These are phyloP conservation scores for Phocides pigmalion DNA, from an alignment of 1,140 invertebrate genomes.

Conservation along the genomic window DNA sequence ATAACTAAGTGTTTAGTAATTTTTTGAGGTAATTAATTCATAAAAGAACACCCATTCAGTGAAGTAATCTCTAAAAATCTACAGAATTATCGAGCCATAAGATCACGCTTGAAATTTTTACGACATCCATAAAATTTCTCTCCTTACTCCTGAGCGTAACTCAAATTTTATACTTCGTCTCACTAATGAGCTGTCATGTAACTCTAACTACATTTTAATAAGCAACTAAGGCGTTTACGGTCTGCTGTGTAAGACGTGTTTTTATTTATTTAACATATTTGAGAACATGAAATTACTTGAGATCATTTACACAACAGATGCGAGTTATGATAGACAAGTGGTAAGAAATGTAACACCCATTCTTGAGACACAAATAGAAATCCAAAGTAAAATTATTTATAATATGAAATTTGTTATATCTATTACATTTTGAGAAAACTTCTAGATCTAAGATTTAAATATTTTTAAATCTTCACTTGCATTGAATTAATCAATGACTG, in stretches of 20 bases:
- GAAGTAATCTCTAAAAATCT: conserved; percentile 19
- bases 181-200: conserved; percentile 29
- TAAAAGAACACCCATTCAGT: neutral
- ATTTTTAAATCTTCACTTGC: no score
- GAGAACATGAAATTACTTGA: neutral
- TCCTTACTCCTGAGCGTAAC: conserved; percentile 14
- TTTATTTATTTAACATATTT: neutral
- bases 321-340: no score
- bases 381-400: no score
- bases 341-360: no score
- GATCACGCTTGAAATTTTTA: conserved; percentile 24
- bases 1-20: no score
- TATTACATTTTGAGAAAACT: no score
- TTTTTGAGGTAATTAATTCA: no score
- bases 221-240: neutral
- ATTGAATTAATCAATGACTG: no score
- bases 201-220: conserved; percentile 24
- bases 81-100: conserved; percentile 17
- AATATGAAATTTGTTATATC: no score
- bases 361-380: no score
- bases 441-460: no score
- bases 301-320: neutral
- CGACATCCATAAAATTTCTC: conserved; percentile 30
- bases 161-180: conserved; percentile 22
- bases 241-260: neutral